Conservation (phyloP, 2,113 vertebrate genomes). For the Prionailurus viverrinus region DNA sequence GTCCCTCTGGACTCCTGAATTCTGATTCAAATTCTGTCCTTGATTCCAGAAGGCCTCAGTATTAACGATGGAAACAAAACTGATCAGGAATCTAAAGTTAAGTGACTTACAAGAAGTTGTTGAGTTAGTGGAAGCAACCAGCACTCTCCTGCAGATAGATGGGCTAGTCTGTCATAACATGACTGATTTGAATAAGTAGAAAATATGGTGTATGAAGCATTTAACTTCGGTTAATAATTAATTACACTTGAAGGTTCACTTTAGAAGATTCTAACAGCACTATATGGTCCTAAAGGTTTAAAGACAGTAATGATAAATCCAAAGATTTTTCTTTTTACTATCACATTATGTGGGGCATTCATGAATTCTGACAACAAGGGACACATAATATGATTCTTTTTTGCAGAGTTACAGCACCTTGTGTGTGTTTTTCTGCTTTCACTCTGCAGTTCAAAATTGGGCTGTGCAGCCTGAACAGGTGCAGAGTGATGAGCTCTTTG, state of each 20-base stretch:
- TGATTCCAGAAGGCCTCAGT: neutral
- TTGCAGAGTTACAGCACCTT: neutral
- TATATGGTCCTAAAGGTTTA: neutral
- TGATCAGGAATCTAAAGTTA: neutral
- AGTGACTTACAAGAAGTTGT: neutral
- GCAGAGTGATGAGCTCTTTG: slow-evolving; percentile 60
- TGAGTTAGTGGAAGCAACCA: neutral
- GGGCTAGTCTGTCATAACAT: neutral
- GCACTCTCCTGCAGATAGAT: neutral
- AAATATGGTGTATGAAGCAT: neutral
- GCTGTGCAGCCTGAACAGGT: slow-evolving; percentile 63
- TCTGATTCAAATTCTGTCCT: neutral
- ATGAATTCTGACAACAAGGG: neutral
- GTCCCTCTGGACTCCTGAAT: neutral
- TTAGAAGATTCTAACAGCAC: neutral
- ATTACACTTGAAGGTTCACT: neutral
- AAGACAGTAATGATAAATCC: neutral
- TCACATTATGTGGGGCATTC: neutral
- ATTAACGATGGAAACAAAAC: neutral
- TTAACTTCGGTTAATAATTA: neutral
- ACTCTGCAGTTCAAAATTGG: neutral
- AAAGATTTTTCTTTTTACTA: neutral
- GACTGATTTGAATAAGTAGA: neutral
- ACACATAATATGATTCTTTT: neutral
- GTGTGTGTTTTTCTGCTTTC: neutral